Evolutionary conservation across 92 coral and sea anemone genomes (phyloP), one percentile per base, ranked within the genome.

Genomic region (Ricordea florida): DNA sequence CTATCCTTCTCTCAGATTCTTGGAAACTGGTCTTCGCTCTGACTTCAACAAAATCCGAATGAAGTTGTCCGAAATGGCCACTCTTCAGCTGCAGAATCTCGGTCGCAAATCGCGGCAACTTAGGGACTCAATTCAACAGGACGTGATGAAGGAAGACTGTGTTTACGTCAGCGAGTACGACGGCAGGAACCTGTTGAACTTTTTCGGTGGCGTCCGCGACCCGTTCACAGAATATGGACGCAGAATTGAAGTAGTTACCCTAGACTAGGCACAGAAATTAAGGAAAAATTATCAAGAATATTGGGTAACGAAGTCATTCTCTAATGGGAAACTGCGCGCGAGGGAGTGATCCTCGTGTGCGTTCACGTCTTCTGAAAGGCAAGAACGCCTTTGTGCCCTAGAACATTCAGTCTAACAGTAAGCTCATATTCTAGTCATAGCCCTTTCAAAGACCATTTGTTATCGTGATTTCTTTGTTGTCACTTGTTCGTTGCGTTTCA

Each of bases 11-110:
- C 72, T 31, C 77, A 96, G 99, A 83, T 96, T 92, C 74, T 85
- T 96, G 82, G 96, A 92, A 61, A 92, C 99, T 20, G 99, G 99
- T 10, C 69, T 82, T 36, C 92, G 97, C 42, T 96, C 99, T 5
- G 99, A 96, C 70, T 96, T 96, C 87, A 96, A 92, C 89, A 92
- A 93, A 78, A 90, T 96, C 78, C 80, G 99, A 78, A 86, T 90
- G 71, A 96, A 96, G 70, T 74, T 96, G 31, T 90, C 99, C 27
- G 99, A 96, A 62, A 96, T 96, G 91, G 94, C 89, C 3, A 62
- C 85, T 20, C 69, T 92, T 52, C 97, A 96, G 44, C 88, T 96
- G n/a, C 96, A 86, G 66, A 86, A 83, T 62, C 85, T 96, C 16
- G 81, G 82, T 28, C 85, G 99, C 18, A 96, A 92, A 51, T 96